Evolutionary conservation across 2,888 invertebrate genomes (phyloP).

Genomic region (Muschampia plurimacula): DNA sequence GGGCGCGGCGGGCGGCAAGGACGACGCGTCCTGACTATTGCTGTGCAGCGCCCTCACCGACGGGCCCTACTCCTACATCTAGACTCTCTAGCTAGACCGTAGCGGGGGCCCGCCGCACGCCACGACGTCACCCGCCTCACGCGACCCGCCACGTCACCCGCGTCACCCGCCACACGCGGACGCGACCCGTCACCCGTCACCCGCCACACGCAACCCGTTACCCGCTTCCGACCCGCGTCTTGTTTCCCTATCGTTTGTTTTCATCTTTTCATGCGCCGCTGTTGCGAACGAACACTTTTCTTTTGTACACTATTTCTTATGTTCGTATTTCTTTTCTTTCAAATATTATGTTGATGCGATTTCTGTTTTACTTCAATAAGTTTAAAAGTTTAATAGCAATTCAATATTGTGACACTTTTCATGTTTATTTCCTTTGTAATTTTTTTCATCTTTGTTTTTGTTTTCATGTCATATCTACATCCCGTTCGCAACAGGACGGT

Average conservation of each 20-base stretch:
- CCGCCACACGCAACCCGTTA: constrained; percentile 20
- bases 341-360: neutral
- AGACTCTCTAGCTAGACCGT: constrained; percentile 66
- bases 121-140: constrained; percentile 37
- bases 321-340: too few relatives aligned
- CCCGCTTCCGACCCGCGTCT: neutral
- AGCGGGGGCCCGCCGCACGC: constrained; percentile 50
- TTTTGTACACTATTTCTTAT: too few relatives aligned
- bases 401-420: neutral
- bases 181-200: constrained; percentile 5
- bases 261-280: neutral
- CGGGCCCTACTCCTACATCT: constrained; percentile 98
- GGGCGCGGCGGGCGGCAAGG: constrained; percentile 86
- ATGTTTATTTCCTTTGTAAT: neutral
- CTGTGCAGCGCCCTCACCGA: constrained; percentile 99
- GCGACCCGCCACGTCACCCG: neutral
- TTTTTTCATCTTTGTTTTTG: neutral
- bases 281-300: neutral
- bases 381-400: neutral
- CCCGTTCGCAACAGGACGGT: constrained; percentile 10
- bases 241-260: neutral
- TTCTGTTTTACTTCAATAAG: neutral
- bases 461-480: neutral
- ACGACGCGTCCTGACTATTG: constrained; percentile 99
- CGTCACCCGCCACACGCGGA: neutral